phyloP scores from a whole-genome alignment of 2,113 vertebrate species.

The Tachysurus vachellii region DNA sequence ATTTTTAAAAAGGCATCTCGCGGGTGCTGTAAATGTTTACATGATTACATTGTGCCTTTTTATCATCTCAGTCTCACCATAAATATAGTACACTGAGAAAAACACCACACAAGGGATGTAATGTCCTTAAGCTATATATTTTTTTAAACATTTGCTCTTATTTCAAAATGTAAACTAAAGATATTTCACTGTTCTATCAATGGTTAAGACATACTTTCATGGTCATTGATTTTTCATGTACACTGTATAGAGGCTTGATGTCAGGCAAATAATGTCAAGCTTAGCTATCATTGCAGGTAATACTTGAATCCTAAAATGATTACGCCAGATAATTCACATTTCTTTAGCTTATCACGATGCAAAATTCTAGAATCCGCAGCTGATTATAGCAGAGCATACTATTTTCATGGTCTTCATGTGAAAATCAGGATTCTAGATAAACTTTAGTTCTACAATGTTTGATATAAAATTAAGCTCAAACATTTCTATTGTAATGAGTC shows the following conservation, averaged over 20 bases:
- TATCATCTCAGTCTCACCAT: background rate
- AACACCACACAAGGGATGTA: slow-evolving; percentile 23
- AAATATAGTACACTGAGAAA: background rate
- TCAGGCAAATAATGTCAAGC: background rate
- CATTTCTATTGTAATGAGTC: too few relatives aligned
- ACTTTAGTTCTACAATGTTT: background rate
- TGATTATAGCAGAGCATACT: too few relatives aligned
- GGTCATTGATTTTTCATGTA: background rate
- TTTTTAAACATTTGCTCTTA: background rate
- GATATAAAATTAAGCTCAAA: background rate
- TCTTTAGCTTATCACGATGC: background rate
- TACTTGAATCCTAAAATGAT: background rate
- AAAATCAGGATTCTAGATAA: background rate
- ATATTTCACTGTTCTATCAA: slow-evolving; percentile 21
- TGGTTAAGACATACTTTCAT: slow-evolving; percentile 28
- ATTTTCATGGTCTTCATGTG: background rate
- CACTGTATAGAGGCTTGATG: background rate
- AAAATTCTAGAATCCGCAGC: background rate
- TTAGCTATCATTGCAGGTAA: background rate
- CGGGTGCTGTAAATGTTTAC: slow-evolving; percentile 6
- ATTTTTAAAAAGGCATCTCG: background rate
- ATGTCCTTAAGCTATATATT: slow-evolving; percentile 26
- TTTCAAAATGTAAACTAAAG: background rate
- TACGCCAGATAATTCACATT: background rate
- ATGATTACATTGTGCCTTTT: background rate